Evolutionary conservation across 1,140 invertebrate genomes (phyloP).

Genomic region (Drosophila obscura): DNA sequence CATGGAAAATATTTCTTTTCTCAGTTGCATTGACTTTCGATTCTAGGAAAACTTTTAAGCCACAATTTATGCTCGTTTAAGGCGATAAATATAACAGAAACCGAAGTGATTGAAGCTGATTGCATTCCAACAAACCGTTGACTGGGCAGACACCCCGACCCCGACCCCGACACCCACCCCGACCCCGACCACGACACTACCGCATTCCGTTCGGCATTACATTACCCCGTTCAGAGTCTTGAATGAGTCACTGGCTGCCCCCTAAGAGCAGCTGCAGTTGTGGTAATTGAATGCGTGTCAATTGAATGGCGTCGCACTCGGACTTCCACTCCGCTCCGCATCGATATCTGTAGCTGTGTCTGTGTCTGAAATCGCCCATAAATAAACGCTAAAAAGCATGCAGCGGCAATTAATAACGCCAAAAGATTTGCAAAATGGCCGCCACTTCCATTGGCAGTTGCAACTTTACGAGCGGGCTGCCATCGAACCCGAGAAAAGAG

Average conservation of each 20-base stretch:
- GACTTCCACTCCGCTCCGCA: conserved; percentile 5
- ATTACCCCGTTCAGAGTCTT: not conserved
- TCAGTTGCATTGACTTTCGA: conserved; percentile 60
- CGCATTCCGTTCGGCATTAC: not conserved
- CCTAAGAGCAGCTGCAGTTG: conserved; percentile 28
- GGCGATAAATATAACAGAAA: conserved; percentile 77
- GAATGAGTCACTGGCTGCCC: conserved; percentile 52
- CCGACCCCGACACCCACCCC: conserved; percentile 10
- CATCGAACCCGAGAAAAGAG: not conserved
- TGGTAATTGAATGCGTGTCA: conserved; percentile 75
- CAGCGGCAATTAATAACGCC: conserved; percentile 66
- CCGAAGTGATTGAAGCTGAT: conserved; percentile 74
- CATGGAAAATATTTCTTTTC: not conserved
- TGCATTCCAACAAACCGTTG: conserved; percentile 63
- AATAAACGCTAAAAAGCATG: conserved; percentile 63
- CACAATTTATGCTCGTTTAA: conserved; percentile 81
- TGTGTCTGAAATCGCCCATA: conserved; percentile 52
- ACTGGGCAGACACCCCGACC: conserved; percentile 19
- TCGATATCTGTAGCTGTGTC: conserved; percentile 27
- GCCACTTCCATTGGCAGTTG: conserved; percentile 48
- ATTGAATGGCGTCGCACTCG: conserved; percentile 56
- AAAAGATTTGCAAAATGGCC: conserved; percentile 68
- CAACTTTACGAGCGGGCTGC: conserved; percentile 55
- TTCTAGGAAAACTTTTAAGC: conserved; percentile 80
- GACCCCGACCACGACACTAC: too few species aligned